Conservation (phyloP, 2,113 vertebrate genomes). For the Dipodomys ordii region DNA sequence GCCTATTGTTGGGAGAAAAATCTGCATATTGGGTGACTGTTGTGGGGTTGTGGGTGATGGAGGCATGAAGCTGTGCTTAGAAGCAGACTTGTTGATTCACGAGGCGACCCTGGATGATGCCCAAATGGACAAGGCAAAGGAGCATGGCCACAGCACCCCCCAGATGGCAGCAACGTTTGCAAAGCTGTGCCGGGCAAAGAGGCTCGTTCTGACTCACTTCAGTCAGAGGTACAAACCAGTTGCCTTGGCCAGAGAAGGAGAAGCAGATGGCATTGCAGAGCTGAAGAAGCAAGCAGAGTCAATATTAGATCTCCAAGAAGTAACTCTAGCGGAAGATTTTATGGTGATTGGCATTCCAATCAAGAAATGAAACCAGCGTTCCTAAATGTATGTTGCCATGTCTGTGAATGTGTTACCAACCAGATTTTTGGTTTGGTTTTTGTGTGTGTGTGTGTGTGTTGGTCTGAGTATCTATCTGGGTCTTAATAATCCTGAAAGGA, state of each 20-base stretch:
- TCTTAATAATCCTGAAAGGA: constrained; percentile 28
- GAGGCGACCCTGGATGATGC: constrained; percentile 93
- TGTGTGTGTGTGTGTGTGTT: neutral
- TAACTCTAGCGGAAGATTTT: constrained; percentile 94
- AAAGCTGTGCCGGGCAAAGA: constrained; percentile 83
- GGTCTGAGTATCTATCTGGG: neutral
- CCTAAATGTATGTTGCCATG: rapidly evolving
- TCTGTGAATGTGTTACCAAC: neutral
- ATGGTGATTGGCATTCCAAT: constrained; percentile 90
- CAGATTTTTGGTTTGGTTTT: neutral
- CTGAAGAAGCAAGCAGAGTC: constrained; percentile 91
- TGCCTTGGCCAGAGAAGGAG: constrained; percentile 80
- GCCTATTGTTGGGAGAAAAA: constrained; percentile 91
- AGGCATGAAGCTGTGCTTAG: constrained; percentile 84
- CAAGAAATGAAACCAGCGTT: constrained; percentile 73
- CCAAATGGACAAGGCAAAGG: constrained; percentile 91
- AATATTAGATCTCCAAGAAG: constrained; percentile 85
- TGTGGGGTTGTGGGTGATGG: constrained; percentile 87
- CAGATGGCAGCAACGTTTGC: constrained; percentile 91
- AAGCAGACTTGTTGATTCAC: constrained; percentile 93
- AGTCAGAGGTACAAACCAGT: constrained; percentile 94
- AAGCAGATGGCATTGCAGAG: constrained; percentile 80
- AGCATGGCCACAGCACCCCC: constrained; percentile 94
- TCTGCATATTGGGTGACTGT: constrained; percentile 95
- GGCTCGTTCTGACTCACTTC: constrained; percentile 93